Percentiles rank a stretch among this genome's conserved stretches.
Evolutionary conservation across 92 coral and sea anemone genomes (phyloP).

Genomic region (Scolanthus callimorphus): DNA sequence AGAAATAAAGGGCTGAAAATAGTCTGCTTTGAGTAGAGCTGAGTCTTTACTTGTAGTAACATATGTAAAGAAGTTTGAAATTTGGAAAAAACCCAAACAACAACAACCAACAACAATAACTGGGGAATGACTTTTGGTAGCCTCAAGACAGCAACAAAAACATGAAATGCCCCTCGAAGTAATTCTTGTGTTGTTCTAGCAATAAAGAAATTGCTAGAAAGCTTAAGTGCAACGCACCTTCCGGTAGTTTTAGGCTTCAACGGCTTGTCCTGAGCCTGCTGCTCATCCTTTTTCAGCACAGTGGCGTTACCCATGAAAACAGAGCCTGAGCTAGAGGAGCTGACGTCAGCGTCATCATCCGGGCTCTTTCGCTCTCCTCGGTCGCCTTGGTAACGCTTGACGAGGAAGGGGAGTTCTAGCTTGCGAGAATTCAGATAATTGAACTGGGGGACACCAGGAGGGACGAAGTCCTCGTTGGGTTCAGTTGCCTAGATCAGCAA

Average conservation of each 20-base stretch:
- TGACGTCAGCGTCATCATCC: constrained; percentile 48
- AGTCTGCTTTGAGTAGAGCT: no score
- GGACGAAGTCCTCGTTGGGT: constrained; percentile 44
- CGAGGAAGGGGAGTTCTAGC: constrained; percentile 72
- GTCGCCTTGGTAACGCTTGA: constrained; percentile 47
- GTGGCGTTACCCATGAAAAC: constrained; percentile 8
- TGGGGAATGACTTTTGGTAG: no score
- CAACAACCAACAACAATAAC: no score
- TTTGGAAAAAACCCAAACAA: no score
- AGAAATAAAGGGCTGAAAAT: no score
- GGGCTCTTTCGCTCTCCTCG: constrained; percentile 25
- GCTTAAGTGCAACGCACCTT: background rate
- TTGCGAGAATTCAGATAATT: constrained; percentile 56
- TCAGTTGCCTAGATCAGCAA: constrained; percentile 46
- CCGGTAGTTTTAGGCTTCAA: constrained; percentile 2
- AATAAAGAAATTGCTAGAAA: no score
- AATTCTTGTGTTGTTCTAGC: no score
- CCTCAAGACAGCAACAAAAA: no score
- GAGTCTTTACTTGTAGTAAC: no score
- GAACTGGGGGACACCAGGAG: constrained; percentile 86
- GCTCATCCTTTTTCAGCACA: constrained; percentile 13
- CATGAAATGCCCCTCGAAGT: no score
- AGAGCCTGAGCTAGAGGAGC: constrained; percentile 55
- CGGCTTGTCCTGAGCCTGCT: constrained; percentile 11
- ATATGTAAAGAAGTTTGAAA: no score